Conservation (phyloP, 2,888 invertebrate genomes). For the Trissolcus japonicus region DNA sequence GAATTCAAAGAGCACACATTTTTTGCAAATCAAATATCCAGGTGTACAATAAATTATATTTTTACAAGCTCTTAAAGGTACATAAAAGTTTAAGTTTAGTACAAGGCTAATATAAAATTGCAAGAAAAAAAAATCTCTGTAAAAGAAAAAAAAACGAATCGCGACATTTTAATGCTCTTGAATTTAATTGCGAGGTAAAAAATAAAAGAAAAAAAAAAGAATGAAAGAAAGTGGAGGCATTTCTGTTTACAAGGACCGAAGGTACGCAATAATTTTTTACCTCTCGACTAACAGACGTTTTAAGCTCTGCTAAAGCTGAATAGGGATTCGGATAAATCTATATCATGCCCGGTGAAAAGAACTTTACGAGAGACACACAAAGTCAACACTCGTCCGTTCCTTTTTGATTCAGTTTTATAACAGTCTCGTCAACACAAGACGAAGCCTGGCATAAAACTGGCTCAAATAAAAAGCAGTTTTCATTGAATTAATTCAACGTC, state of each 20-base stretch:
- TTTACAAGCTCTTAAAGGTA: no score
- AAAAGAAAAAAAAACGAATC: no score
- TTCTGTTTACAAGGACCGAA: constrained; percentile 22
- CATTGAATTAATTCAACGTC: constrained; percentile 27
- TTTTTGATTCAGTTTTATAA: background rate
- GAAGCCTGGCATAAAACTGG: constrained; percentile 14
- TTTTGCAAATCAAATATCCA: no score
- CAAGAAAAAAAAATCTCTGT: no score
- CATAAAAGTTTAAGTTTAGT: no score
- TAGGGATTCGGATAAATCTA: constrained; percentile 30
- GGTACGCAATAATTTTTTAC: constrained; percentile 14
- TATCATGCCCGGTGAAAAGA: constrained; percentile 30
- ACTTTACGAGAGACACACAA: constrained; percentile 22
- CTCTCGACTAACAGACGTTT: constrained; percentile 22
- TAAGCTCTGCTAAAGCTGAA: constrained; percentile 28
- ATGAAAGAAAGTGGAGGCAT: background rate
- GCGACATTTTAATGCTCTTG: no score
- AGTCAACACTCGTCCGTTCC: constrained; percentile 15
- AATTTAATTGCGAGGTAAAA: no score
- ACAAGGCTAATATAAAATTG: no score
- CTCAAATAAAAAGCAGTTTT: constrained; percentile 27
- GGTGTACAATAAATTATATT: no score
- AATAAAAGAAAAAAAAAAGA: no score
- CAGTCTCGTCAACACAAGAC: no score
- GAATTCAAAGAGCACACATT: no score